Percentiles rank a stretch among this genome's conserved stretches.
Conservation (phyloP, 2,888 invertebrate species). For the Thymelicus acteon region DNA sequence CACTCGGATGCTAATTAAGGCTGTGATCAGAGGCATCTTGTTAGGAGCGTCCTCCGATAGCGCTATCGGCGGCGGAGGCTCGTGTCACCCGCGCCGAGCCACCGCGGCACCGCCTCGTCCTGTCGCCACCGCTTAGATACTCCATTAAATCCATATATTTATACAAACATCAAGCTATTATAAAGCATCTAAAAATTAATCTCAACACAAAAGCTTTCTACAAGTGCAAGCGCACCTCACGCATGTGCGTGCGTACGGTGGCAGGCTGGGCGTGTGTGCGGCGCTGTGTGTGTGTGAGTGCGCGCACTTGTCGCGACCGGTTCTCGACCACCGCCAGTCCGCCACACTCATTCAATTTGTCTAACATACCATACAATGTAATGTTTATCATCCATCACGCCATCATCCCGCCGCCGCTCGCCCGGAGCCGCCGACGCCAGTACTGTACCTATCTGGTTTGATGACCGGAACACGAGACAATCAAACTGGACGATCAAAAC, state of each 20-base stretch:
- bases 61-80: constrained; percentile 2
- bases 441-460: constrained; percentile 5
- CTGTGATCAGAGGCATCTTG: constrained; percentile 1
- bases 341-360: constrained; percentile 62
- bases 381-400: constrained; percentile 53
- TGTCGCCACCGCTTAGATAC: neutral
- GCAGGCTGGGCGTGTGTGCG: constrained; percentile 4
- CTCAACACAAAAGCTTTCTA: neutral
- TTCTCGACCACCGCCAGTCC: constrained; percentile 45
- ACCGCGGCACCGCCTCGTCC: neutral
- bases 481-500: no score
- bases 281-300: constrained; percentile 40
- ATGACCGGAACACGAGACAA: no score
- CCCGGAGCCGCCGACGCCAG: constrained; percentile 17
- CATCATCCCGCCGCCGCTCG: constrained; percentile 32
- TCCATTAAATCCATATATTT: no score
- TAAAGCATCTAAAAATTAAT: neutral
- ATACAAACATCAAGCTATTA: no score
- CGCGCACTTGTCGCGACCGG: constrained; percentile 51
- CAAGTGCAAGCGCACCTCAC: neutral
- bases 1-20: constrained; percentile 12
- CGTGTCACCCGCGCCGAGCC: neutral
- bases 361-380: constrained; percentile 53
- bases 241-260: constrained; percentile 3
- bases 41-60: constrained; percentile 9